Conservation (phyloP, 1,140 invertebrate genomes). For the Hypsibius dujardini region DNA sequence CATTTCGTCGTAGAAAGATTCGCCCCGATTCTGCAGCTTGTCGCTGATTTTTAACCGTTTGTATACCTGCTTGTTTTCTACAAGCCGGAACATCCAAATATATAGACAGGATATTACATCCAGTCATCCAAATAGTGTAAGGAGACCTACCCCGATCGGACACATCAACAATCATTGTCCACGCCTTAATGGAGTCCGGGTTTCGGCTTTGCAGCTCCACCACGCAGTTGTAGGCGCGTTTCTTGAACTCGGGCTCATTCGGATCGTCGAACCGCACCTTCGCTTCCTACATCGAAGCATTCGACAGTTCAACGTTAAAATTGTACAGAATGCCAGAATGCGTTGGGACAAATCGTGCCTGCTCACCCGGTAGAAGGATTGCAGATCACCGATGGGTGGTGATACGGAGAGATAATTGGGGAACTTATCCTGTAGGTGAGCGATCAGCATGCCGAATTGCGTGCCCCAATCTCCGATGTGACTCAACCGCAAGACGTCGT, state of each 20-base stretch:
- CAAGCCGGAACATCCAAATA: conserved; percentile 13
- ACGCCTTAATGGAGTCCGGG: conserved; percentile 65
- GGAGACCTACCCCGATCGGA: conserved; percentile 49
- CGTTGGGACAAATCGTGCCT: neutral
- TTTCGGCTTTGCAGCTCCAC: conserved; percentile 76
- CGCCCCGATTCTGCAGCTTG: conserved; percentile 62
- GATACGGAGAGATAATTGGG: conserved; percentile 64
- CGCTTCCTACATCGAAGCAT: too few relatives aligned
- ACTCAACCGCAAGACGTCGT: conserved; percentile 81
- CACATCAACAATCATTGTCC: conserved; percentile 88
- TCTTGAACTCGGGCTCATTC: conserved; percentile 89
- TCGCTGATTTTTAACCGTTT: conserved; percentile 35
- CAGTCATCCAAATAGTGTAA: too few relatives aligned
- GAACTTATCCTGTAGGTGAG: conserved; percentile 75
- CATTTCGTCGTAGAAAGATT: conserved; percentile 87
- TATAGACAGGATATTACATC: too few relatives aligned
- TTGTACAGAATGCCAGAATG: too few relatives aligned
- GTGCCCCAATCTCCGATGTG: conserved; percentile 99
- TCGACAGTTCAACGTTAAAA: too few relatives aligned
- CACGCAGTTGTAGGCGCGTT: conserved; percentile 78
- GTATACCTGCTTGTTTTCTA: conserved; percentile 34
- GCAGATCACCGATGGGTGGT: conserved; percentile 78
- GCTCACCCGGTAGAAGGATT: conserved; percentile 52
- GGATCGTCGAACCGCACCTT: conserved; percentile 79
- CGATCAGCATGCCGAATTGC: conserved; percentile 98